phyloP scores from a whole-genome alignment of 2,797 vertebrate species.

The Sorex maritimensis region DNA sequence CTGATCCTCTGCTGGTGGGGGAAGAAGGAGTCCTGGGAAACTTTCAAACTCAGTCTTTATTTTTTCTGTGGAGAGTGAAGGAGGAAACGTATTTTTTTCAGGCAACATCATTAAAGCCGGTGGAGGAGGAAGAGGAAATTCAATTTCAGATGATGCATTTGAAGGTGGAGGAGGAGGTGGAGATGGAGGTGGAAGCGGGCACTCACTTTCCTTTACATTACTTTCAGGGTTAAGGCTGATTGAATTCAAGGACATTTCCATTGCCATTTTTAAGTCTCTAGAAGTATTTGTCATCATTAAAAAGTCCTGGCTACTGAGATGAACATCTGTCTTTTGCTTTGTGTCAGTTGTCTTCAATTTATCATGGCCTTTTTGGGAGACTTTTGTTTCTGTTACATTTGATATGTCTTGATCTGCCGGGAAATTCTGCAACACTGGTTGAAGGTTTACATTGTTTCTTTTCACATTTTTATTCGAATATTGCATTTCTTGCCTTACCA shows the following conservation, averaged over 20 bases:
- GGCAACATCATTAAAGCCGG: slow-evolving; percentile 91
- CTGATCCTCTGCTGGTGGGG: slow-evolving; percentile 90
- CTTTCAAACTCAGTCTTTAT: slow-evolving; percentile 92
- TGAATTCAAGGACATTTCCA: slow-evolving; percentile 87
- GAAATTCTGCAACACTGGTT: slow-evolving; percentile 81
- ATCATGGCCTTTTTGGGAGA: slow-evolving; percentile 69
- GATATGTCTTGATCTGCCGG: slow-evolving; percentile 90
- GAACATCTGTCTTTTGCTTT: slow-evolving; percentile 76
- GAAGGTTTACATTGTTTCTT: slow-evolving; percentile 72
- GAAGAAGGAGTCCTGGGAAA: slow-evolving; percentile 89
- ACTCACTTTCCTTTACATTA: slow-evolving; percentile 90
- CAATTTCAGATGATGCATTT: slow-evolving; percentile 87
- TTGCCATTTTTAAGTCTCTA: slow-evolving; percentile 83
- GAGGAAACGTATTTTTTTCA: slow-evolving; percentile 87
- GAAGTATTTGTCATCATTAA: slow-evolving; percentile 87
- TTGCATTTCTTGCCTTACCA: slow-evolving; percentile 77
- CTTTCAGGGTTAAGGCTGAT: slow-evolving; percentile 89
- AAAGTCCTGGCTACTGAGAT: slow-evolving; percentile 82
- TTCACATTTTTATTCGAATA: slow-evolving; percentile 74
- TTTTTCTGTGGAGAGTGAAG: slow-evolving; percentile 89
- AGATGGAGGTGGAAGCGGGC: slow-evolving; percentile 91
- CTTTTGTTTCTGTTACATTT: slow-evolving; percentile 74
- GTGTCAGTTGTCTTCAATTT: slow-evolving; percentile 79
- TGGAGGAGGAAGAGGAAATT: slow-evolving; percentile 93
- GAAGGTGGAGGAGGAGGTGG: slow-evolving; percentile 91